A percentile compares a stretch with the other conserved stretches of the same genome.
phyloP scores from a whole-genome alignment of 2,797 vertebrate genomes.

The Enteromius radiatus region DNA sequence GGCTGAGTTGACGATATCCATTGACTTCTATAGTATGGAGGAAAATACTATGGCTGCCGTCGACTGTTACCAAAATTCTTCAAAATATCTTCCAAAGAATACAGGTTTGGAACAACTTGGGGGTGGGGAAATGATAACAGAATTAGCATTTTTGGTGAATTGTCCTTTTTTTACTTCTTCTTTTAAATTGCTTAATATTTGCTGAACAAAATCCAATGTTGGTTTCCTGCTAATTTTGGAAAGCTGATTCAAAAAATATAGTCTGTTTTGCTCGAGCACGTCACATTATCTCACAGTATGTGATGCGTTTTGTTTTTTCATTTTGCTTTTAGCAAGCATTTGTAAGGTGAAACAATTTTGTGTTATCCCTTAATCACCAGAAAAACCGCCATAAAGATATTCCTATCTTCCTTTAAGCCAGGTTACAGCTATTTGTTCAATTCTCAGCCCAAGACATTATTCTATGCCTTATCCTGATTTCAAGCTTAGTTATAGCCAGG shows the following conservation, averaged over 20 bases:
- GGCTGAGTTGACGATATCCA: not conserved
- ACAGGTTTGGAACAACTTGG: not conserved
- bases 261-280: not conserved
- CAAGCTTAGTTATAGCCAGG: not conserved
- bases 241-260: not conserved
- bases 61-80: not conserved
- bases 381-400: not conserved
- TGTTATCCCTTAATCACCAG: not conserved
- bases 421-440: not conserved
- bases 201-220: not conserved
- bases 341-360: not conserved
- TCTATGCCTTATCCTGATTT: not conserved
- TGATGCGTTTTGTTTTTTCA: not conserved
- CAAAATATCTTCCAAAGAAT: not conserved
- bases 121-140: not conserved
- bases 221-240: not conserved
- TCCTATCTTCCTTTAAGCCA: not conserved
- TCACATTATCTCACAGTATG: not conserved
- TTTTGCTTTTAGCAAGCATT: not conserved
- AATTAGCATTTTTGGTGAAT: not conserved
- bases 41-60: not conserved
- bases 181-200: not conserved
- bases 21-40: not conserved
- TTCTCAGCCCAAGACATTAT: not conserved
- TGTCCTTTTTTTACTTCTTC: not conserved